Evolutionary conservation across 1,140 invertebrate genomes (phyloP).

Genomic region (Littorina saxatilis): DNA sequence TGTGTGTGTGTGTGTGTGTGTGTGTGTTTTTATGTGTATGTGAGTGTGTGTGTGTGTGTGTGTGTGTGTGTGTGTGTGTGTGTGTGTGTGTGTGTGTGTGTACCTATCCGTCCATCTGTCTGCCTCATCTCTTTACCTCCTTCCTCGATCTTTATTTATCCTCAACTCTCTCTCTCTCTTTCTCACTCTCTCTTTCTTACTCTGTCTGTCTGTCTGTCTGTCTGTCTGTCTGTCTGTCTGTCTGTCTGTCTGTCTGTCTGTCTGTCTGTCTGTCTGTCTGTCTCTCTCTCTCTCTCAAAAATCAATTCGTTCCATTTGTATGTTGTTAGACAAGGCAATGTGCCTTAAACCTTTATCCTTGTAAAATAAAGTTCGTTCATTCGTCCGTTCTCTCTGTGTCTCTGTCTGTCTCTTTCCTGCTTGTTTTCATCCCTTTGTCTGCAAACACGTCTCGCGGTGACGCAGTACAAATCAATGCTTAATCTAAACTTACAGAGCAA

Average conservation of each 20-base stretch:
- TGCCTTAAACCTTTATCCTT: too few species aligned
- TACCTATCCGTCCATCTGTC: too few species aligned
- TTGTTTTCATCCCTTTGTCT: neutral
- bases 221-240: slow-evolving; percentile 1
- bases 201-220: slow-evolving; percentile 21
- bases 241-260: neutral
- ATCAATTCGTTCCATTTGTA: too few species aligned
- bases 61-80: slow-evolving; percentile 13
- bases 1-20: slow-evolving; percentile 13
- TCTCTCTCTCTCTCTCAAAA: too few species aligned
- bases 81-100: slow-evolving; percentile 8
- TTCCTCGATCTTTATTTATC: too few species aligned
- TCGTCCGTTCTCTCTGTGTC: neutral
- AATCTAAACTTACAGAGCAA: too few species aligned
- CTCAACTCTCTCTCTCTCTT: neutral
- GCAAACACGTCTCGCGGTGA: too few species aligned
- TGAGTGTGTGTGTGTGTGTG: slow-evolving; percentile 22
- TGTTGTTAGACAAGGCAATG: too few species aligned
- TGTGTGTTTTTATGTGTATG: too few species aligned
- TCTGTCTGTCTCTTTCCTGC: neutral
- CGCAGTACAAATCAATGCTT: too few species aligned
- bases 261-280: slow-evolving; percentile 3
- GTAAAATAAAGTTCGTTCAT: too few species aligned
- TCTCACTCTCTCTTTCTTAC: slow-evolving; percentile 1
- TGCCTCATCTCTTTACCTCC: too few species aligned